Evolutionary conservation across 2,888 invertebrate genomes (phyloP).

Genomic region (Parnassius glacialis): DNA sequence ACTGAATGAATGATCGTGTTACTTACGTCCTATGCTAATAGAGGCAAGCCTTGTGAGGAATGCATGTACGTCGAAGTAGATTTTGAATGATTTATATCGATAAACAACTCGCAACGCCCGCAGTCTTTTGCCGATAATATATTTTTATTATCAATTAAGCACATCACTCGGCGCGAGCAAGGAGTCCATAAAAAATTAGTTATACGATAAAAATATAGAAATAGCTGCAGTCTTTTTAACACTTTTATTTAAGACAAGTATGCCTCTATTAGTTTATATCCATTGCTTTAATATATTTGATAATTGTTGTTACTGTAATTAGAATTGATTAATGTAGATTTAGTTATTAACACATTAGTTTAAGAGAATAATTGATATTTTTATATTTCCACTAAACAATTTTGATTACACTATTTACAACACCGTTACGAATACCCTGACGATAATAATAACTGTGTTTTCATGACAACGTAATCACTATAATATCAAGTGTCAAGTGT

Average conservation of each 20-base stretch:
- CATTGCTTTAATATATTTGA: neutral
- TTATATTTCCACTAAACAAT: conserved; percentile 22
- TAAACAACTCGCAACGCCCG: too few species aligned
- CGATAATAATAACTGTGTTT: conserved; percentile 1
- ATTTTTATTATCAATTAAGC: too few species aligned
- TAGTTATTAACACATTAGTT: conserved; percentile 5
- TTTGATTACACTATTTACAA: conserved; percentile 25
- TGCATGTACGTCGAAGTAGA: too few species aligned
- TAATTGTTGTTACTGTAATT: conserved; percentile 3
- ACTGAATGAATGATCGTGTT: conserved; percentile 15
- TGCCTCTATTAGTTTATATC: conserved; percentile 10
- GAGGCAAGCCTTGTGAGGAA: neutral
- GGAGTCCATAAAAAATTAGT: too few species aligned
- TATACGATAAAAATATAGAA: too few species aligned
- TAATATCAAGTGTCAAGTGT: conserved; percentile 24
- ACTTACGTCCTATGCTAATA: neutral
- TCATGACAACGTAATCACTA: conserved; percentile 17
- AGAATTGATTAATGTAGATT: conserved; percentile 8
- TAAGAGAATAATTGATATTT: neutral
- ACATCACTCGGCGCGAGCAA: too few species aligned
- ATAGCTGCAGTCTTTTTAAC: too few species aligned
- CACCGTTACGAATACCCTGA: conserved; percentile 36
- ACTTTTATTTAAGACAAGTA: too few species aligned
- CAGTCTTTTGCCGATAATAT: too few species aligned
- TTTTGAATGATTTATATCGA: too few species aligned